Base-by-base conservation (phyloP, 2,113 vertebrate species). In the Tor tambroides region DNA sequence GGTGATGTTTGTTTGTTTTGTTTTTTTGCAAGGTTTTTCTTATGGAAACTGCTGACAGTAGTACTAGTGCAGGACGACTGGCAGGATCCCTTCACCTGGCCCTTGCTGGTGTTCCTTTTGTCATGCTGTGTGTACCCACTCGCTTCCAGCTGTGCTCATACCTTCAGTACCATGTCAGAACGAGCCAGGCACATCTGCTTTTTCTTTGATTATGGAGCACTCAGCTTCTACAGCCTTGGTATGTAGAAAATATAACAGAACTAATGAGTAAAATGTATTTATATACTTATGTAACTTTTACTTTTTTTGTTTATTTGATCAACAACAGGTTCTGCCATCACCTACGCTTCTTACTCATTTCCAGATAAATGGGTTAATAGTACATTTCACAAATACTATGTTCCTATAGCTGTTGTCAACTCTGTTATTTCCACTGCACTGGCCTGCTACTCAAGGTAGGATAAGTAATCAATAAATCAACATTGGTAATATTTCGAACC, bases 401-500 rank as follows among this genome's bases (percentile, higher is more conserved):
- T 98, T 49, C 86, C 93, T 71, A 7, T 95, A 0, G 94, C 96
- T 0, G 91, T 96, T 83, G 0, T 96, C 3, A 99, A 98, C 93
- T 93, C 96, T 0, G 0, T 93, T 1, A 0, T 97, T 51, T 95
- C 95, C 92, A 98, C 96, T 0, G 35, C 87, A 30, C 88, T 99
- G 3, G 91, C 97, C 92, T 99, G 98, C 93, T 98, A 97, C 61
- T 98, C 97, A 94, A 96, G 98, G 98, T 99, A 93, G 35, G 87
- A 69, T 71, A 0, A n/a, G 49, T 65, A 26, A 32, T 46, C n/a
- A 10, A 65, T 80, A 49, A 28, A 30, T 49, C 32, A 74, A 41
- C 35, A 0, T 6, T 30, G 5, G 65, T 32, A 32, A 67, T 32
- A 32, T 35, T 35, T 71, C 7, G 8, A 35, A 35, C 17, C 8